phyloP scores from a whole-genome alignment of 1,140 invertebrate genomes.

The Drosophila nasuta region DNA sequence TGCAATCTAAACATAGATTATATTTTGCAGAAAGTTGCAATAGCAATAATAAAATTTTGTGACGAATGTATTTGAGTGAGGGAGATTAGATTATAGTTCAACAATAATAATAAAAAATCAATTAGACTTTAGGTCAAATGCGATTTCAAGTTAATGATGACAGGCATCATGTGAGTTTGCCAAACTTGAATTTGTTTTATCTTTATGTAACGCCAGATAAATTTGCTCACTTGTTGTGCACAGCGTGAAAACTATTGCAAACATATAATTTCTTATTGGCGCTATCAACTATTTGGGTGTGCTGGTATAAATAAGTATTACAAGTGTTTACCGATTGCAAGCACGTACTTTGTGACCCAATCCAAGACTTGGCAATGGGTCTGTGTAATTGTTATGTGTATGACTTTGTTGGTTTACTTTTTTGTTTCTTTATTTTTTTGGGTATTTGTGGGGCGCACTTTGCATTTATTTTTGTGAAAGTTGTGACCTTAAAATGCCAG shows the following conservation, averaged over 20 bases:
- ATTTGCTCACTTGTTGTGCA: conserved; percentile 20
- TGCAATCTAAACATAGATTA: background rate
- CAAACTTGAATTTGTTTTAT: conserved; percentile 1
- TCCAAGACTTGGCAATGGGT: conserved; percentile 17
- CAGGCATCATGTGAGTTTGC: background rate
- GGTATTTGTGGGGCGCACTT: conserved; percentile 65
- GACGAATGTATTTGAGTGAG: too few relatives aligned
- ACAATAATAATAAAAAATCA: too few relatives aligned
- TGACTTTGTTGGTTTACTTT: conserved; percentile 20
- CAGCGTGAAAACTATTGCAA: conserved; percentile 46
- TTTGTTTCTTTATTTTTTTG: conserved; percentile 43
- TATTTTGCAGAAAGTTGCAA: background rate
- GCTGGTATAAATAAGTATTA: conserved; percentile 15
- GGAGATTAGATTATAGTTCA: too few relatives aligned
- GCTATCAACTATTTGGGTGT: conserved; percentile 25
- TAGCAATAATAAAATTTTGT: too few relatives aligned
- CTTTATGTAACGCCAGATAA: conserved; percentile 9
- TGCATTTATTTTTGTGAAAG: conserved; percentile 73
- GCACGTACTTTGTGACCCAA: conserved; percentile 59
- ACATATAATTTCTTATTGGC: conserved; percentile 38
- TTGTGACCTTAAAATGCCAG: conserved; percentile 61
- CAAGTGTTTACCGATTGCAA: conserved; percentile 45
- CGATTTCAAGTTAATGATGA: too few relatives aligned
- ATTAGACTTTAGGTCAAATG: too few relatives aligned
- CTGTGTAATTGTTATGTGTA: conserved; percentile 43